Conservation (phyloP, 2,797 vertebrate species). For the Rachycentron canadum region DNA sequence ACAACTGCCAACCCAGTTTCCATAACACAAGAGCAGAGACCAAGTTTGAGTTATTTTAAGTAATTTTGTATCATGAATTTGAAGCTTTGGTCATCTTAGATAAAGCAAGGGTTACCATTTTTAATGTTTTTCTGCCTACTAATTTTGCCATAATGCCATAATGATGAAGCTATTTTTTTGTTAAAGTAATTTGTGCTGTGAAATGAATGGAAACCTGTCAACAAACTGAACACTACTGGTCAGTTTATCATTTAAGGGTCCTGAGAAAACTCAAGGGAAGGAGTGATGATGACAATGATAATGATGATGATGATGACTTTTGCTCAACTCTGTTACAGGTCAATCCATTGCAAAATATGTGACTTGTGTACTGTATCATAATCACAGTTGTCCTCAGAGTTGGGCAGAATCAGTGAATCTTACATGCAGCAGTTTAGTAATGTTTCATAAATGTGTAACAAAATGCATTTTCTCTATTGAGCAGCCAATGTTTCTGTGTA, state of each 20-base stretch:
- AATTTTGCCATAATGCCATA: neutral
- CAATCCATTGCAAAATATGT: neutral
- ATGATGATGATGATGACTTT: conserved; percentile 8
- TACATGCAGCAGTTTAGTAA: neutral
- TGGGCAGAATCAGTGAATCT: neutral
- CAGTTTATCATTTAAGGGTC: neutral
- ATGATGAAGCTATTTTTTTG: neutral
- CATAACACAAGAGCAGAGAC: neutral
- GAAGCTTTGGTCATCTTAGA: neutral
- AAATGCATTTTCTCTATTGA: conserved; percentile 6
- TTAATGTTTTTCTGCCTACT: neutral
- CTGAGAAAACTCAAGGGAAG: neutral
- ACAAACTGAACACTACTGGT: neutral
- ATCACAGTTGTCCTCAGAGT: neutral
- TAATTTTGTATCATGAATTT: conserved; percentile 24
- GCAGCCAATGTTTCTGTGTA: neutral
- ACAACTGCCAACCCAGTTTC: neutral
- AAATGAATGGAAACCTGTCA: neutral
- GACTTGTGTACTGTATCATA: neutral
- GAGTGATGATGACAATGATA: neutral
- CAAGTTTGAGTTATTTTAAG: neutral
- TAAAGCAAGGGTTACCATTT: neutral
- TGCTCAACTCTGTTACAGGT: neutral
- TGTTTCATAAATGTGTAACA: conserved; percentile 34
- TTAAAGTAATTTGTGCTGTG: neutral